Evolutionary conservation across 2,113 vertebrate species (phyloP), one percentile per base, ranked within the genome.

Genomic region (Semnopithecus entellus): DNA sequence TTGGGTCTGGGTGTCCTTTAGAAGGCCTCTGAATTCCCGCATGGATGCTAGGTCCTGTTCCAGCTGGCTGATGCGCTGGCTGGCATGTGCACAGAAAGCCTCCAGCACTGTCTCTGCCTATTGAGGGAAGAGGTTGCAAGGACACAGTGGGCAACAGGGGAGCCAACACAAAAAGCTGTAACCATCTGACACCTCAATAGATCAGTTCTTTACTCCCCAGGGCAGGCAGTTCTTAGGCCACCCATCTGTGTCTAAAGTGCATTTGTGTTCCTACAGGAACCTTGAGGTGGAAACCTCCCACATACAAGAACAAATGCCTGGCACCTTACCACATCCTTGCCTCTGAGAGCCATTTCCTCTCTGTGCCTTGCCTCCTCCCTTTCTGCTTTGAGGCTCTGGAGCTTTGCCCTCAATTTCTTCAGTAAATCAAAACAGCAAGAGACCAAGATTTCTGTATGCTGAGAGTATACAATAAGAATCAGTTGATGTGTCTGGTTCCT

Each of bases 291-390:
- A 92, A 9, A n/a, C 12, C 45, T 75, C 68, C 70, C 18, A 75
- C 13, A 55, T 40, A 72, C 27, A 86, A 45, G 73, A 90, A 59
- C 12, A 78, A 64, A 73, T 20, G 20, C 72, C 43, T 13, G 57
- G 82, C 68, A 88, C 23, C 90, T 98, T 98, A 99, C 99, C 97
- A 98, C 98, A 22, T 99, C 98, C 96, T 99, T 99, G 90, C 97
- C 98, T 92, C 4, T 92, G 30, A 99, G 83, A 45, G 99, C 99
- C 48, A 99, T 97, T 1, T 99, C 98, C 38, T 98, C 99, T 89
- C 23, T 66, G 59, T 70, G 95, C 92, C 75, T 99, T 98, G 99
- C 99, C 64, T 98, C 97, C 13, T 99, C 98, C 68, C 70, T 98
- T 95, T 99, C 98, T 59, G 97, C 98, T 90, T 98, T 91, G 96